A percentile compares a stretch with the other conserved stretches of the same genome.
These are phyloP conservation scores for Salticus scenicus DNA, from an alignment of 2,888 invertebrate genomes.

Conservation along the genomic window DNA sequence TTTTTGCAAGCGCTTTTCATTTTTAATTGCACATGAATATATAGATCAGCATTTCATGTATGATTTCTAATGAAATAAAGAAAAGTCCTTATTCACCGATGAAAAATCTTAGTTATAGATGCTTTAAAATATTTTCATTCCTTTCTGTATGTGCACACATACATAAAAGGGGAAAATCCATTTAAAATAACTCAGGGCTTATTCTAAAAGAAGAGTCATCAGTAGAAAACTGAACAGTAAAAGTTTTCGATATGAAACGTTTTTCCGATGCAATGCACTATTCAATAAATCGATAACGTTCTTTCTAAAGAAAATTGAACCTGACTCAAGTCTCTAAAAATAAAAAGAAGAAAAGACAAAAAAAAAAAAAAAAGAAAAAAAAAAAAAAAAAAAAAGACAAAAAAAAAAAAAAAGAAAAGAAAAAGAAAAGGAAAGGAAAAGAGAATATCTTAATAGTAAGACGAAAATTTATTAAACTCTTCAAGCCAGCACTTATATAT, in stretches of 20 bases:
- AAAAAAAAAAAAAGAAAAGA: no score
- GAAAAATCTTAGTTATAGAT: no score
- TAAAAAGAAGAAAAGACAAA: slow-evolving; percentile 24
- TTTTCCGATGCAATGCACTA: slow-evolving; percentile 53
- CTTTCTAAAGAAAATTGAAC: slow-evolving; percentile 64
- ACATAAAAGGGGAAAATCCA: slow-evolving; percentile 38
- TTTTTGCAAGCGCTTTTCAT: no score
- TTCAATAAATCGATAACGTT: slow-evolving; percentile 67
- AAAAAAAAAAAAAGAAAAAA: no score
- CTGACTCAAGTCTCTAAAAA: slow-evolving; percentile 57
- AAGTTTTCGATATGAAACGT: slow-evolving; percentile 67
- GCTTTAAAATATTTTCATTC: no score
- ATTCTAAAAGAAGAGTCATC: slow-evolving; percentile 63
- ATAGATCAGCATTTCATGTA: no score
- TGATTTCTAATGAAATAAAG: no score
- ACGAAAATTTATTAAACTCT: slow-evolving; percentile 60
- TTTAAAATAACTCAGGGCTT: slow-evolving; percentile 62
- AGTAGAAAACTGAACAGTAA: slow-evolving; percentile 62
- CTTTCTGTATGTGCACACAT: slow-evolving; percentile 23
- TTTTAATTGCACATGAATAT: no score
- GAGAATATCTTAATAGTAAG: slow-evolving; percentile 67
- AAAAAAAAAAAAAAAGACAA: no score
- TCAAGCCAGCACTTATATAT: slow-evolving; percentile 45
- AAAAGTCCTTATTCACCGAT: no score
- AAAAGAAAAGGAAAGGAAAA: neutral